phyloP scores from a whole-genome alignment of 1,140 invertebrate species.

The Zeugodacus cucurbitae region DNA sequence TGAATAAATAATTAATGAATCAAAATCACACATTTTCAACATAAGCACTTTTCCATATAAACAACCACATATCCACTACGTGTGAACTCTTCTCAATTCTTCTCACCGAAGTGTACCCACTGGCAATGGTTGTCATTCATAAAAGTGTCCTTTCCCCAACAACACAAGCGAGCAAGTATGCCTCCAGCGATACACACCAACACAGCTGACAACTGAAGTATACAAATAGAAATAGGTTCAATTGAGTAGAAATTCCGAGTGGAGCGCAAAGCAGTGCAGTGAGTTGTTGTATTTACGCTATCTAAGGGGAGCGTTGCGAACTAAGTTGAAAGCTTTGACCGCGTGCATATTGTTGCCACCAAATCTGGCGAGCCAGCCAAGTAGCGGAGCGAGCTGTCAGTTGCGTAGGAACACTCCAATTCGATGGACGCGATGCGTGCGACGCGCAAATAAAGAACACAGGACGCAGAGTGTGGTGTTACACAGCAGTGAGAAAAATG shows the following conservation, averaged over 20 bases:
- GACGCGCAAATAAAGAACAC: neutral
- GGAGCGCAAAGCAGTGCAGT: neutral
- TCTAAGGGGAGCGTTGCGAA: neutral
- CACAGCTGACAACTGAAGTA: constrained; percentile 11
- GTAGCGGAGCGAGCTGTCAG: neutral
- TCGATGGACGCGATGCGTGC: neutral
- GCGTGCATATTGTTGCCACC: constrained; percentile 1
- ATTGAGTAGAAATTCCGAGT: neutral
- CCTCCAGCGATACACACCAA: neutral
- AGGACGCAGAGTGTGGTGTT: neutral
- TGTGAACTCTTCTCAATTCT: neutral
- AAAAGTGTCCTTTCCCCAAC: neutral
- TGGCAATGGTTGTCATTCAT: neutral
- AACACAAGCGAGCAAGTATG: neutral
- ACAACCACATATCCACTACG: too few species aligned
- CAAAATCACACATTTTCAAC: too few species aligned
- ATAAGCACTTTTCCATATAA: too few species aligned
- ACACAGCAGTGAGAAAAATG: neutral
- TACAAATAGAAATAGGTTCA: neutral
- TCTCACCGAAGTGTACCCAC: neutral
- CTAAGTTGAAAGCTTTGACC: constrained; percentile 25
- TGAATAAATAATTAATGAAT: too few species aligned
- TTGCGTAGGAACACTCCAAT: constrained; percentile 33
- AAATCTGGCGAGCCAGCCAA: neutral
- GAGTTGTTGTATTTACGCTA: neutral